phyloP scores from a whole-genome alignment of 2,797 vertebrate genomes.

The Aselliscus stoliczkanus region DNA sequence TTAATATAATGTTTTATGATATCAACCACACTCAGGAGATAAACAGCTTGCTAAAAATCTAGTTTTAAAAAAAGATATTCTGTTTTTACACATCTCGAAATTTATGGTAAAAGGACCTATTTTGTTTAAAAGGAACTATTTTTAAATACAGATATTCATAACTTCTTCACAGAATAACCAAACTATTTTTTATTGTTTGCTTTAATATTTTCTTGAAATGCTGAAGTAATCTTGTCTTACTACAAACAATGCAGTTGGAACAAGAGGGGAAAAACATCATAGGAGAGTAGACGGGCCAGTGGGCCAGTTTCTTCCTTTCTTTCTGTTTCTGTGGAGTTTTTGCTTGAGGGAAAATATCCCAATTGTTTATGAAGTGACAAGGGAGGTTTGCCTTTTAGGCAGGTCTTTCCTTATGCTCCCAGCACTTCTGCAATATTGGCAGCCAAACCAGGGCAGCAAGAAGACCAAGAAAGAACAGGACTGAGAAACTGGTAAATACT shows the following conservation, averaged over 20 bases:
- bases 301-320: neutral
- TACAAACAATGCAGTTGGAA: neutral
- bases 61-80: neutral
- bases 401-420: neutral
- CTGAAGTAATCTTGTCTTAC: neutral
- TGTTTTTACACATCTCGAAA: neutral
- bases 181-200: neutral
- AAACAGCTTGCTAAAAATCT: neutral
- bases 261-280: neutral
- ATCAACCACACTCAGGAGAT: neutral
- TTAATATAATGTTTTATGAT: neutral
- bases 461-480: neutral
- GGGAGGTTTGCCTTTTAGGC: neutral
- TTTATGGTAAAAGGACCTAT: neutral
- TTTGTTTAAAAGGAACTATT: neutral
- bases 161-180: neutral
- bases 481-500: neutral
- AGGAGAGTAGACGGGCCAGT: neutral
- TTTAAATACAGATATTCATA: neutral
- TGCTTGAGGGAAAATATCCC: neutral
- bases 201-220: neutral
- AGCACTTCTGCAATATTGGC: neutral
- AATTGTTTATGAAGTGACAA: neutral
- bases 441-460: neutral
- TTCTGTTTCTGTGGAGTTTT: neutral